Base-by-base conservation (phyloP, 2,888 invertebrate species). In the Euclidia mi region DNA sequence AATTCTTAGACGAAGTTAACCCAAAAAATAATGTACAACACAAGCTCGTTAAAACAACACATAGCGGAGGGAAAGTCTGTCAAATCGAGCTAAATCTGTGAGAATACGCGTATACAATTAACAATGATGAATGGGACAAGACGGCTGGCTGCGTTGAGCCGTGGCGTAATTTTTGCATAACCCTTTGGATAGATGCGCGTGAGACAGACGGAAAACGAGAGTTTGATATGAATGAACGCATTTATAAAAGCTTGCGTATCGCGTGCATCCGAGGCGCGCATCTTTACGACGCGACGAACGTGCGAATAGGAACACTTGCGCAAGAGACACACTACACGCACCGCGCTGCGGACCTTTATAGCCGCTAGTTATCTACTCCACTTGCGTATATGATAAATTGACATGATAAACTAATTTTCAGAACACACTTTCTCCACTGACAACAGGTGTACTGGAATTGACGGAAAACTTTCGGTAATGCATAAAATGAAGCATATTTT, bases 301-400 rank as follows among this genome's bases (percentile, higher is more conserved):
- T 89, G 91, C 90, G 88, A 91, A 91, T 88, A 88, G 82, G 81
- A 77, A 69, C 87, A 82, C 83, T 92, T 92, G 90, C 92, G 91
- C 89, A 92, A 92, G 79, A n/a, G n/a, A n/a, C n/a, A n/a, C n/a
- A n/a, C n/a, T n/a, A n/a, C n/a, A n/a, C 81, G 81, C 74, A 78
- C 56, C 59, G 51, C 49, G 31, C 57, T 43, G 68, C 61, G 68
- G 75, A 71, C 79, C 80, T 88, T 84, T 86, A 89, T 84, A 84
- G 69, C 80, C 49, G 71, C 71, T 78, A 75, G 77, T 61, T 67
- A 46, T 72, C 44, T 73, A 70, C 58, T 79, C 69, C 66, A 76
- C 60, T 71, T 67, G 72, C 68, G 63, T 71, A 55, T 61, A 66
- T 69, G 81, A 87, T 85, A 82, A 84, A 87, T 84, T 77, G 81